phyloP scores from a whole-genome alignment of 2,888 invertebrate species.

The Scaeva pyrastri region DNA sequence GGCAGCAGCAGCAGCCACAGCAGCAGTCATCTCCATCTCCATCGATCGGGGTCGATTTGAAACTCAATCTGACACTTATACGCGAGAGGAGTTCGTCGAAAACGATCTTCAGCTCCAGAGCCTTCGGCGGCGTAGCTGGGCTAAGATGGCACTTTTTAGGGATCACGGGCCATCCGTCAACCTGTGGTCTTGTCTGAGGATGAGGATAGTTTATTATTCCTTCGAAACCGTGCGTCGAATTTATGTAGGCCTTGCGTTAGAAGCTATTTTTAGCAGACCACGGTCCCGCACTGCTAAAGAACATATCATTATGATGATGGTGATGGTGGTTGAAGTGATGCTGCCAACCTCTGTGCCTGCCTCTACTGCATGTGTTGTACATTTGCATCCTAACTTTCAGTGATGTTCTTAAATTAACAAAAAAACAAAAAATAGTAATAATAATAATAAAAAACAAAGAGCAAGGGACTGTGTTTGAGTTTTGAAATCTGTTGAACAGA shows the following conservation, averaged over 20 bases:
- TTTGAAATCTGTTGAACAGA: slow-evolving; percentile 74
- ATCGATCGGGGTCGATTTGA: slow-evolving; percentile 58
- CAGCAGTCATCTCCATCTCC: slow-evolving; percentile 19
- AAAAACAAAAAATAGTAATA: slow-evolving; percentile 39
- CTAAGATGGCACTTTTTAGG: slow-evolving; percentile 40
- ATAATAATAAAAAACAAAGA: slow-evolving; percentile 56
- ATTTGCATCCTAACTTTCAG: slow-evolving; percentile 40
- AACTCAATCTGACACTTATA: slow-evolving; percentile 72
- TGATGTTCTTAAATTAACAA: slow-evolving; percentile 44
- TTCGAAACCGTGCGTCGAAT: slow-evolving; percentile 21
- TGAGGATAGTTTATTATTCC: slow-evolving; percentile 67
- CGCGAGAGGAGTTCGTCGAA: slow-evolving; percentile 41
- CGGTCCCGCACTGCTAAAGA: slow-evolving; percentile 38
- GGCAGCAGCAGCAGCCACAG: neutral
- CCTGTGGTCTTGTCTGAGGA: slow-evolving; percentile 65
- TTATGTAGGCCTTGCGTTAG: slow-evolving; percentile 12
- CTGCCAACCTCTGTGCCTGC: slow-evolving; percentile 21
- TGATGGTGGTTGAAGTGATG: slow-evolving; percentile 35
- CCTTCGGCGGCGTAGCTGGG: neutral
- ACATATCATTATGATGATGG: slow-evolving; percentile 19
- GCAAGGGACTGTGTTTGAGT: slow-evolving; percentile 43
- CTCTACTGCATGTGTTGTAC: slow-evolving; percentile 64
- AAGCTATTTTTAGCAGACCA: slow-evolving; percentile 62
- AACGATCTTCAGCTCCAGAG: slow-evolving; percentile 17
- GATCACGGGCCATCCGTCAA: slow-evolving; percentile 69